Evolutionary conservation across 2,888 invertebrate species (phyloP), one percentile per base, ranked within the genome.

Genomic region (Griposia aprilina): DNA sequence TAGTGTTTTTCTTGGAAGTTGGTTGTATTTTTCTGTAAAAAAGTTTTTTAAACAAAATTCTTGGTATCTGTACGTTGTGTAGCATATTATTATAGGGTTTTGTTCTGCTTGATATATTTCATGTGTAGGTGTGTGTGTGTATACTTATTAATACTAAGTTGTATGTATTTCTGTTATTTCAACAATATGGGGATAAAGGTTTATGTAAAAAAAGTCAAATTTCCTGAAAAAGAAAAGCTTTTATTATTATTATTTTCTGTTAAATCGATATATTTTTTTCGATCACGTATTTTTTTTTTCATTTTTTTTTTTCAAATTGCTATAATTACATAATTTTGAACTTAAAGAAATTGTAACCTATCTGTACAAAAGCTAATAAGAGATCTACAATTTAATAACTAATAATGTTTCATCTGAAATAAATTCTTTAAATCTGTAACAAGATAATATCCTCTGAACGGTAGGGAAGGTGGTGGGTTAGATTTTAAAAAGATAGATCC

Each of bases 401-500:
- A 83, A 69, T 84, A 80, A 80, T 76, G 69, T 75, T 89, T 85
- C 78, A 81, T 82, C 76, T 86, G 85, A 85, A 90, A 89, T 90
- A 90, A 90, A 91, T 90, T 86, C 88, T 90, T 87, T 91, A 88
- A 88, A 72, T 82, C 79, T 81, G 87, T 85, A 88, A 90, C 90
- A 92, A 90, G 88, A 87, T 90, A 91, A 92, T 89, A 93, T 91
- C 89, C 90, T 94, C 91, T 93, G 89, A 78, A 81, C 94, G 95
- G 94, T 94, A 93, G 94, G 94, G 90, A 86, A 90, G 88, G 83
- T 93, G 94, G 94, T 95, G 95, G 95, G 94, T 87, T 90, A 88
- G 78, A 81, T 80, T 80, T 82, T 70, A 76, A 76, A 77, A 83
- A 81, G 77, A 78, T 76, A 67, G 48, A 62, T 67, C 48, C 17